Evolutionary conservation across 2,797 vertebrate genomes (phyloP), one percentile per base, ranked within the genome.

Genomic region (Lerista edwardsae): DNA sequence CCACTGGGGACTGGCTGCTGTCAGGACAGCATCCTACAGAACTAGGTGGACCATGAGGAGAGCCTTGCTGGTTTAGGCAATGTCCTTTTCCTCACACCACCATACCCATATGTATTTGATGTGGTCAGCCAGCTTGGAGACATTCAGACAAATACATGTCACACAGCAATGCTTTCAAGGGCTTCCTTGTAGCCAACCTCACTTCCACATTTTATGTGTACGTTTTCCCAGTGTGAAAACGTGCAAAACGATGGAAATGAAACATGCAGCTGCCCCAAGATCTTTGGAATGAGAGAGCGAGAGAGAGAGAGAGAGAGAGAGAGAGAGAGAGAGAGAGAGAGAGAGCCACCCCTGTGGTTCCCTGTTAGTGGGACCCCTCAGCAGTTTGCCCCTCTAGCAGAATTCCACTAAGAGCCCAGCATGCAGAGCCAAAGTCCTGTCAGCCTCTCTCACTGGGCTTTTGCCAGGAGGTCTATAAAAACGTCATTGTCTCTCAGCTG

Each of bases 391-490:
- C 84, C 89, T 51, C 71, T 2, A 0, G 75, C 90, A 91, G 93
- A 95, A 94, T 75, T 76, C 73, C 87, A 90, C 84, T 15, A 67
- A 91, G 84, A 90, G 87, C 79, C 80, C 82, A 88, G 82, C 29
- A 75, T 51, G 82, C 74, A 83, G 75, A 95, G 94, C 94, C 95
- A 96, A 94, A 72, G 93, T 84, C 86, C 91, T 93, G 93, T 94
- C 95, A 94, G 87, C 80, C 88, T 90, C 91, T 95, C 92, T 91
- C 87, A 73, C 78, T 47, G 72, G 88, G 81, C 84, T 41, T 89
- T 85, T 95, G 94, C 95, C 96, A 95, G 94, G 93, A 95, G 93
- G 91, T 90, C 95, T 92, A 96, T 95, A 95, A 96, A 96, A 96
- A 95, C 88, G 95, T 96, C 95, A 92, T 93, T 95, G 94, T 94